Percentiles rank a stretch among this genome's conserved stretches.
Evolutionary conservation across 2,797 vertebrate genomes (phyloP).

Genomic region (Oreonectes daqikongensis): DNA sequence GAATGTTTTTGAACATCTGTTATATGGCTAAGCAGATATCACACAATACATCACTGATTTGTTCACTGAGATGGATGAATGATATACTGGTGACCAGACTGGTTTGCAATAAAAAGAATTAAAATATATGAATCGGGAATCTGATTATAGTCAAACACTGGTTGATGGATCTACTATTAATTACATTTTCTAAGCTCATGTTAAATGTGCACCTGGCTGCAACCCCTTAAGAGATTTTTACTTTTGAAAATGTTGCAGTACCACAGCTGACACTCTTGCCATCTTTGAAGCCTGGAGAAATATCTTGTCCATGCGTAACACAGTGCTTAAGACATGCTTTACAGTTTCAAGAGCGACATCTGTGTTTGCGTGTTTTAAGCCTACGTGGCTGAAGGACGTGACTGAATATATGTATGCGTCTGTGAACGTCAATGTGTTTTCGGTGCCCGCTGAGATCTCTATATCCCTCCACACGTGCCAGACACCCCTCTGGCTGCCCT

Average conservation of each 20-base stretch:
- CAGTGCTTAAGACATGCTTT: background rate
- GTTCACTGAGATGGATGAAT: background rate
- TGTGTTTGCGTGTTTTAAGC: constrained; percentile 26
- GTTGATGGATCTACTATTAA: background rate
- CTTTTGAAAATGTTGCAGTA: background rate
- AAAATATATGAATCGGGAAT: background rate
- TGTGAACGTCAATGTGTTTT: constrained; percentile 43
- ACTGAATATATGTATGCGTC: constrained; percentile 1
- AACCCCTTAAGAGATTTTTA: background rate
- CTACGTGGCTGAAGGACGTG: constrained; percentile 5
- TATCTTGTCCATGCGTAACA: background rate
- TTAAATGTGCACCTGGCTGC: background rate
- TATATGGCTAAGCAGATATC: too few species aligned
- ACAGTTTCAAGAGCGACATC: background rate
- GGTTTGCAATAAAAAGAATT: background rate
- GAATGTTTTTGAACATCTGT: too few species aligned
- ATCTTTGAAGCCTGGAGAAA: background rate
- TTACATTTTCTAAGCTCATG: background rate
- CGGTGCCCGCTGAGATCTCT: constrained; percentile 25
- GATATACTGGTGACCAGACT: background rate
- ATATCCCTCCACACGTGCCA: constrained; percentile 52
- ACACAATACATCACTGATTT: too few species aligned
- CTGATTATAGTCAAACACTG: background rate
- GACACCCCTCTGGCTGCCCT: constrained; percentile 39
- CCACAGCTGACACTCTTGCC: background rate